Evolutionary conservation across 1,140 invertebrate species (phyloP).

Genomic region (Rhizoglyphus robini): DNA sequence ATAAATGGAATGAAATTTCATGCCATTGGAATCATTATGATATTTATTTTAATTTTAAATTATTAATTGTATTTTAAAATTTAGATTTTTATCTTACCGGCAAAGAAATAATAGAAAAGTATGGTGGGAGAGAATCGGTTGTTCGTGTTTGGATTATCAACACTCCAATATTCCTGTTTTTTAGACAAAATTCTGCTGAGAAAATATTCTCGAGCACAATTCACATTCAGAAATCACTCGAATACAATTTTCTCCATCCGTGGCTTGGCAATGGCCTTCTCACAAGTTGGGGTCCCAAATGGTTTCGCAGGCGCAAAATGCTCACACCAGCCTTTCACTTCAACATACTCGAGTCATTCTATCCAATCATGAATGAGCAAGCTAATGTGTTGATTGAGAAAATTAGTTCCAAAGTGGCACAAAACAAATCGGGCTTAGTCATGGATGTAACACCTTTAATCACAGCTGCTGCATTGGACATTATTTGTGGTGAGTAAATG

Average conservation of each 20-base stretch:
- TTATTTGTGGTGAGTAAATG: constrained; percentile 18
- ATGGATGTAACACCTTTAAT: constrained; percentile 22
- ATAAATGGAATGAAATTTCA: too few relatives aligned
- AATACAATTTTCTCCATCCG: constrained; percentile 51
- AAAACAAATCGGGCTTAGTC: too few relatives aligned
- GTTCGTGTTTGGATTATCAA: neutral
- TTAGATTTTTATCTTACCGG: too few relatives aligned
- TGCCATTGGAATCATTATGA: too few relatives aligned
- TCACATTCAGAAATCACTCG: constrained; percentile 47
- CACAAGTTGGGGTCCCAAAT: constrained; percentile 41
- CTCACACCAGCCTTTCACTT: constrained; percentile 54
- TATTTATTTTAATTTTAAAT: too few relatives aligned
- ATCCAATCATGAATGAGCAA: constrained; percentile 43
- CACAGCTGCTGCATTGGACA: constrained; percentile 24
- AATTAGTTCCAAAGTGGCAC: constrained; percentile 34
- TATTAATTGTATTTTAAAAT: too few relatives aligned
- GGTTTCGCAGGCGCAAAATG: constrained; percentile 46
- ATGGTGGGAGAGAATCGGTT: too few relatives aligned
- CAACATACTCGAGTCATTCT: constrained; percentile 45
- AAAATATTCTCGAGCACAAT: constrained; percentile 45
- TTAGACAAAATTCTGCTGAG: neutral
- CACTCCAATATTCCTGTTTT: neutral
- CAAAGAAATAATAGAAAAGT: too few relatives aligned
- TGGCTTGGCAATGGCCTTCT: constrained; percentile 49
- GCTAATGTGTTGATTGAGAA: constrained; percentile 46